These are phyloP conservation scores for Palaemon carinicauda DNA, from an alignment of 1,140 invertebrate species.

Conservation along the genomic window DNA sequence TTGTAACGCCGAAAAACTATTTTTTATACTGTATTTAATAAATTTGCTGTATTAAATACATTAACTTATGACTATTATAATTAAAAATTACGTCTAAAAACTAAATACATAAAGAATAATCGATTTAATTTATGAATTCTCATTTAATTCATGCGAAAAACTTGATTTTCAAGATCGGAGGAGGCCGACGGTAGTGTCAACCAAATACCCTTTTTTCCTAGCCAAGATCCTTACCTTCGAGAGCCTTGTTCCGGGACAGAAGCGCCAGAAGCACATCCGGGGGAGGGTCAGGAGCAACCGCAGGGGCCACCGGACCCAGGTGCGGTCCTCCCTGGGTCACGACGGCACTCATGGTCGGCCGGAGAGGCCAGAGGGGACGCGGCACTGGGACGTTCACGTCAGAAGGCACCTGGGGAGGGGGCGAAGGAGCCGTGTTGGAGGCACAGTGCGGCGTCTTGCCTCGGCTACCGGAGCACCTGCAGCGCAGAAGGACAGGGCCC, in stretches of 20 bases:
- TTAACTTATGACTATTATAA: too few species aligned
- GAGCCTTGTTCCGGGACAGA: conserved; percentile 83
- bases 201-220: too few species aligned
- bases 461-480: not conserved
- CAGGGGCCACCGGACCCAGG: conserved; percentile 47
- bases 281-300: conserved; percentile 67
- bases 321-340: conserved; percentile 53
- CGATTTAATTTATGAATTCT: too few species aligned
- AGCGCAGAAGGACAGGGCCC: not conserved
- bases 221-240: conserved; percentile 90
- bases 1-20: too few species aligned
- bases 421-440: conserved; percentile 39
- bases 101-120: too few species aligned
- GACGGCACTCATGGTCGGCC: conserved; percentile 54
- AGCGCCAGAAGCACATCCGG: conserved; percentile 84
- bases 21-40: too few species aligned
- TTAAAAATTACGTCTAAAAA: too few species aligned
- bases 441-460: not conserved
- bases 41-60: too few species aligned
- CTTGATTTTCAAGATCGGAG: too few species aligned
- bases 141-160: too few species aligned
- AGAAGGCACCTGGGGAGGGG: conserved; percentile 25
- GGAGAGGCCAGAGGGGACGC: conserved; percentile 28
- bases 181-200: too few species aligned
- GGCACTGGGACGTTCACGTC: not conserved